Evolutionary conservation across 2,113 vertebrate genomes (phyloP), one percentile per base, ranked within the genome.

Genomic region (Tychaedon coryphoeus): DNA sequence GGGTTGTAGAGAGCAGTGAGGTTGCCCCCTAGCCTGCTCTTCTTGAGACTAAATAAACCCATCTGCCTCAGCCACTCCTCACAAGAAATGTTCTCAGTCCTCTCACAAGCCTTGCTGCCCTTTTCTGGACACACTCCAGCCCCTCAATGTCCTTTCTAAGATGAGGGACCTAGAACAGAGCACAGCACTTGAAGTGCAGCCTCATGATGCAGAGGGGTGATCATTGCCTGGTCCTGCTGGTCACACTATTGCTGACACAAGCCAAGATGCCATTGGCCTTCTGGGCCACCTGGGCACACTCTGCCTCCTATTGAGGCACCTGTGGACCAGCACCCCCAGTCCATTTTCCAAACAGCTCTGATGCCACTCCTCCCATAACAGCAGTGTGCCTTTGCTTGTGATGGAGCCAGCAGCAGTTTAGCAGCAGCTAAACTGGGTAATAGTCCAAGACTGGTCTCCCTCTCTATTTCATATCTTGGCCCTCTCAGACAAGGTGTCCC

Each of bases 131-230:
- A 16, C 2, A 5, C n/a, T 38, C 23, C 28, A 47, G n/a, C n/a
- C 3, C 4, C 29, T 29, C 34, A 10, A 29, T 48, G 29, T 24
- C 24, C 29, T 48, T 40, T 40, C 3, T 19, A 3, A 48, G 40
- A 19, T 19, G 58, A 47, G 28, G n/a, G 11, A 5, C n/a, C 23
- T 19, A n/a, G n/a, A 65, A 1, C 58, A 23, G 50, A n/a, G n/a
- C 28, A 5, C 47, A 33, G 38, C 45, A 17, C 33, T 36, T 0
- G 0, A 25, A 8, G 33, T 45, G 67, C 33, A 26, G 33, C 26
- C 26, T 38, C 17, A 7, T 3, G 6, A 25, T 33, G 33, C 38
- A 2, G 7, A 72, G 48, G 57, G 14, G 10, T 22, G 26, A 8
- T 36, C 38, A 7, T 57, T 36, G 40, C 48, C 40, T 73, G 57